Base-by-base conservation (phyloP, 2,797 vertebrate genomes). In the Megaceryle alcyon region DNA sequence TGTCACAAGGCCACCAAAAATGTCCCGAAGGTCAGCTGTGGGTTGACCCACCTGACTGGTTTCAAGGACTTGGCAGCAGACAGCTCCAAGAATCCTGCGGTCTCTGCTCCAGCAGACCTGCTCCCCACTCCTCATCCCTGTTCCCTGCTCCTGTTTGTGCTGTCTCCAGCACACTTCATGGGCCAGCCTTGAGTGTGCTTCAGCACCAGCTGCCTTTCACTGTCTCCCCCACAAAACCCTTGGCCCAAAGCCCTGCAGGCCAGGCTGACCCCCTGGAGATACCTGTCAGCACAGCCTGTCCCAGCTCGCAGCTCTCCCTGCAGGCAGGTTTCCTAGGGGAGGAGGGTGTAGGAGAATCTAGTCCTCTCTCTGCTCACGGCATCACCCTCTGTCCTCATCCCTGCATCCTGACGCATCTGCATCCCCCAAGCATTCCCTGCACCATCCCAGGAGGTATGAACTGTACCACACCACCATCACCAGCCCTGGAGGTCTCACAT, bases 401-500 rank as follows among this genome's bases (percentile, higher is more conserved):
- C 46, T 14, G 31, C 9, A 3, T 43, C 5, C 0, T 4, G 28
- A 16, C 1, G 0, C 61, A 18, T 66, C 69, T 53, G 49, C 70
- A 39, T 54, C 31, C 65, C 69, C 31, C 0, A 0, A 37, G 73
- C 60, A 48, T 14, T 28, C 46, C 60, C 59, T 33, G 28, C 14
- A 4, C 19, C 4, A 1, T 18, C 35, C 76, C 73, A 1, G 5
- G 46, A 37, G 70, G 53, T 41, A 22, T 5, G 0, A 15, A 18
- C 37, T 17, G 12, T 20, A 21, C 35, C 14, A 39, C 1, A 17
- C 28, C 35, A 28, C 14, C 0, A 35, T 22, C 15, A 0, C 31
- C 26, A 18, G 65, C 51, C 35, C 33, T 72, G 1, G 0, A 3
- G 53, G 78, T n/a, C n/a, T 35, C 0, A 0, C 28, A 6, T 71